Base-by-base conservation (phyloP, 2,888 invertebrate species). In the Criorhina ranunculi region DNA sequence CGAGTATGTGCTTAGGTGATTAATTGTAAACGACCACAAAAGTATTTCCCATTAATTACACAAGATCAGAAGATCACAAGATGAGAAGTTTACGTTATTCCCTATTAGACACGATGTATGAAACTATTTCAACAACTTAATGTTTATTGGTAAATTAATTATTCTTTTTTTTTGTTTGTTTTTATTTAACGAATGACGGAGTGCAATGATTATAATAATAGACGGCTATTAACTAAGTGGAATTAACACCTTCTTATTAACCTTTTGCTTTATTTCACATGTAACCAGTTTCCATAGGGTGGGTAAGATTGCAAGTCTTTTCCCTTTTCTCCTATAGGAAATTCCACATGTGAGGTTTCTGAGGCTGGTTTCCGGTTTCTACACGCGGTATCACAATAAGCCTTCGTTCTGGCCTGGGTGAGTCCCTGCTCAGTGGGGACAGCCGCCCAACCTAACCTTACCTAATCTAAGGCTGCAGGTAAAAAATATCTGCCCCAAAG, bases 1-100 rank as follows among this genome's bases (percentile, higher is more conserved):
- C n/a, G n/a, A n/a, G n/a, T 6, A 57, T 42, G 40, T 33, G 57
- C 19, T 57, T 11, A 69, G 57, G 69, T 69, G 69, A 69, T 69
- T 57, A 57, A 46, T 46, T 55, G 44, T n/a, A 31, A 17, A 6
- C 17, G 31, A 31, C 11, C 15, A 11, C 9, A 42, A 62, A n/a
- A 62, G 19, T 46, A 46, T 57, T 69, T 69, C 5, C 15, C 15
- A 57, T 57, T 42, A 33, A 69, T 69, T 44, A 8, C 12, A 24
- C 12, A 42, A 35, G 37, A 15, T 37, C 11, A 64, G 2, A 37
- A 35, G 37, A 15, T 37, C 11, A 64, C 1, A 37, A 24, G 37
- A 15, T 37, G 12, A 64, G 4, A 46, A 24, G 42, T 5, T 15
- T 19, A 53, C 12, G 15, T 24, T 42, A 31, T 33, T 60, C 12